phyloP scores from a whole-genome alignment of 1,140 invertebrate species.

The Megalonaias nervosa region DNA sequence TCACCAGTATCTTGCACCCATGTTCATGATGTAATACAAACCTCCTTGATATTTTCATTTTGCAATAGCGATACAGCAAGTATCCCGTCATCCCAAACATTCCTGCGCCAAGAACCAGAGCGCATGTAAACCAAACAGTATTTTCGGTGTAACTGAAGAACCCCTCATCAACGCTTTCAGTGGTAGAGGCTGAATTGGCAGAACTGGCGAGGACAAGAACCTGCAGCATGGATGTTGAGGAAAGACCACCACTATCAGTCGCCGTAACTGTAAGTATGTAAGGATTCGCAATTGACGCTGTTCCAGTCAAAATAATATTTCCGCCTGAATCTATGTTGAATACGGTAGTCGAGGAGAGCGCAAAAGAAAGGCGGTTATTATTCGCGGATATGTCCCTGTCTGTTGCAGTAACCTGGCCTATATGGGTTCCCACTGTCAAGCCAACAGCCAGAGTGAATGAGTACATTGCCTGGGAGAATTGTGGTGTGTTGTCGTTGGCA shows the following conservation, averaged over 20 bases:
- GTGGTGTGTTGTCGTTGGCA: slow-evolving; percentile 46
- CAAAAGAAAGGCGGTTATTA: slow-evolving; percentile 3
- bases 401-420: slow-evolving; percentile 82
- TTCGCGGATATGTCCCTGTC: slow-evolving; percentile 50
- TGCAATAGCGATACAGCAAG: too few relatives aligned
- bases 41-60: too few relatives aligned
- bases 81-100: too few relatives aligned
- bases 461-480: slow-evolving; percentile 67
- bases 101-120: too few relatives aligned
- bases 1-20: too few relatives aligned
- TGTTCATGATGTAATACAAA: too few relatives aligned
- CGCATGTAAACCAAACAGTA: too few relatives aligned
- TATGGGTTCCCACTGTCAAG: slow-evolving; percentile 74
- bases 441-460: slow-evolving; percentile 91
- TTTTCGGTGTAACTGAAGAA: too few relatives aligned
- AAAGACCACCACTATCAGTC: slow-evolving; percentile 10
- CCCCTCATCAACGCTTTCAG: too few relatives aligned
- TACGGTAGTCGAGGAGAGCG: neutral
- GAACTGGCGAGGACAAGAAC: too few relatives aligned
- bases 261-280: slow-evolving; percentile 21
- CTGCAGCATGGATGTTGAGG: too few relatives aligned
- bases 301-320: neutral
- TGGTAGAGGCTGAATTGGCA: too few relatives aligned
- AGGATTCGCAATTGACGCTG: slow-evolving; percentile 1
- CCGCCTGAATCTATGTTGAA: neutral